These are phyloP conservation scores for Margaritifera margaritifera DNA, from an alignment of 2,888 invertebrate genomes.

Conservation along the genomic window DNA sequence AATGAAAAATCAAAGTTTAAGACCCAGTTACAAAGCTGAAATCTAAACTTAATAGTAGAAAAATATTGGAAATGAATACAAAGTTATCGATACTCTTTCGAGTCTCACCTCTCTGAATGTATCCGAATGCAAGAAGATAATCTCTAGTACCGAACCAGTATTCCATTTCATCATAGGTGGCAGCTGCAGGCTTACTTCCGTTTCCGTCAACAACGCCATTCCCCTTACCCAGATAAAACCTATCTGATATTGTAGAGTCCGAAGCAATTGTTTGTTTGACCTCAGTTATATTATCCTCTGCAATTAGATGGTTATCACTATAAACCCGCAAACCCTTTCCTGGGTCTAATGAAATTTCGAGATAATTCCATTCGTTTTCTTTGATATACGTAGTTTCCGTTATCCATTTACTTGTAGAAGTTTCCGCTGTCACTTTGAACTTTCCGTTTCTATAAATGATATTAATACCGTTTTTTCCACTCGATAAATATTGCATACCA, in stretches of 20 bases:
- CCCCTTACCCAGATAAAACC: constrained; percentile 56
- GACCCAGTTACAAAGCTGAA: too few species aligned
- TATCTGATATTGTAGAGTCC: constrained; percentile 17
- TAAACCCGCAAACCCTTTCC: constrained; percentile 54
- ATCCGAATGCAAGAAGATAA: constrained; percentile 65
- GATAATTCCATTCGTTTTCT: constrained; percentile 57
- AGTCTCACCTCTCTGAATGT: constrained; percentile 66
- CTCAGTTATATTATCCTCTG: constrained; percentile 14
- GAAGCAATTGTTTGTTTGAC: constrained; percentile 3
- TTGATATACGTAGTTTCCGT: constrained; percentile 36
- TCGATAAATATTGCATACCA: constrained; percentile 54
- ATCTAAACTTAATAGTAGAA: too few species aligned
- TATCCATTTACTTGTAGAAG: constrained; percentile 55
- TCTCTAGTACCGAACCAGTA: constrained; percentile 69
- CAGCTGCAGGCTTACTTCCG: constrained; percentile 51
- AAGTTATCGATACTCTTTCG: not conserved
- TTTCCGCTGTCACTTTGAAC: constrained; percentile 41
- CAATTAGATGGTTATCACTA: constrained; percentile 44
- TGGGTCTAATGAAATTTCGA: constrained; percentile 64
- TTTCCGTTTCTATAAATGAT: constrained; percentile 48
- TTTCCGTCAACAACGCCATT: constrained; percentile 38
- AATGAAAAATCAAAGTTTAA: not conserved
- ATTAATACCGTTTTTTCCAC: constrained; percentile 62
- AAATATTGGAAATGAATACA: too few species aligned
- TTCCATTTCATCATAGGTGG: constrained; percentile 68